Evolutionary conservation across 2,113 vertebrate species (phyloP).

Genomic region (Heterocephalus glaber): DNA sequence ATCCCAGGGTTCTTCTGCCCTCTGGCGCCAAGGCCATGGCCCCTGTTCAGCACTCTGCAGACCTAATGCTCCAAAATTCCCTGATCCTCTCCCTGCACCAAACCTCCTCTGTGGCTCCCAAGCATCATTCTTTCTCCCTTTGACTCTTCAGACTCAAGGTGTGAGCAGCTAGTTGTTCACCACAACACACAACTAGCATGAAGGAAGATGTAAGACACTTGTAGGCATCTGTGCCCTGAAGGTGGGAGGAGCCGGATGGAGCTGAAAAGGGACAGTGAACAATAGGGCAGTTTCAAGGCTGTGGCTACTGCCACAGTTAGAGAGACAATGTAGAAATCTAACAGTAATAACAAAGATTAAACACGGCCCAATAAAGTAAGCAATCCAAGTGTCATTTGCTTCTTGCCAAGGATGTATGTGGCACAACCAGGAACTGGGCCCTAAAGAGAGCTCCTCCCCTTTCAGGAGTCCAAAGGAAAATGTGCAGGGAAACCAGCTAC

Average conservation of each 20-base stretch:
- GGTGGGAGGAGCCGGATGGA: fast-evolving
- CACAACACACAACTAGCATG: neutral
- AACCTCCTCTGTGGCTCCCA: fast-evolving
- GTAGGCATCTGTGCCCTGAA: neutral
- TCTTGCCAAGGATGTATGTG: neutral
- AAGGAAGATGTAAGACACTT: neutral
- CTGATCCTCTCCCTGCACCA: neutral
- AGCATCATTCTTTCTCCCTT: neutral
- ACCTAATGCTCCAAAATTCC: neutral
- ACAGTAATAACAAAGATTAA: neutral
- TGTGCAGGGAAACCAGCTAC: neutral
- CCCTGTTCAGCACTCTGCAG: neutral
- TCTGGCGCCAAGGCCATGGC: fast-evolving
- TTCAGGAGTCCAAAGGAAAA: neutral
- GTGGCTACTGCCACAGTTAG: neutral
- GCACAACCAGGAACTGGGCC: too few relatives aligned
- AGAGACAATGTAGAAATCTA: neutral
- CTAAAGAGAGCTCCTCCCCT: neutral
- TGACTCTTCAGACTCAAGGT: neutral
- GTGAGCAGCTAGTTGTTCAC: neutral
- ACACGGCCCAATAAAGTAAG: neutral
- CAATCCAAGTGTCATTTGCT: neutral
- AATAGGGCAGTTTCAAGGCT: neutral
- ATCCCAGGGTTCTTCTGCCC: neutral
- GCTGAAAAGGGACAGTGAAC: neutral